Evolutionary conservation across 2,113 vertebrate species (phyloP), one percentile per base, ranked within the genome.

Genomic region (Anseranas semipalmata): DNA sequence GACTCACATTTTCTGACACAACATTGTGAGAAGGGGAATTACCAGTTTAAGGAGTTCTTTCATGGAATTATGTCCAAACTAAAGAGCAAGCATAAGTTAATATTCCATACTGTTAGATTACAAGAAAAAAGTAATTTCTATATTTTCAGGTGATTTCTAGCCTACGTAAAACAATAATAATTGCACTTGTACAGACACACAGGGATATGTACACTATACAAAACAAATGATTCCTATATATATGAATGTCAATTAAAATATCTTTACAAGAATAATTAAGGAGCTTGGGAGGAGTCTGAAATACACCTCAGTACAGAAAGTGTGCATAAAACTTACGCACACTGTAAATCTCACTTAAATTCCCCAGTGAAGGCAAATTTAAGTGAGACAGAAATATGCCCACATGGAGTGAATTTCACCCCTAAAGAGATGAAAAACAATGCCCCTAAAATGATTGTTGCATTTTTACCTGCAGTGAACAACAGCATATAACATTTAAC

Each of bases 171-270:
- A 59, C 88, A 82, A 63, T 67, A 90, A 85, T 27, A 37, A 85
- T 56, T 87, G 63, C 86, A 95, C 74, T 39, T 63, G 79, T 70
- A 77, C 86, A 90, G 82, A 84, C 37, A 95, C 39, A 95, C 10
- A 75, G 18, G 65, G 76, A 80, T 98, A 98, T 97, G 88, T 97
- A 98, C 97, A 98, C 13, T 73, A 80, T 84, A 84, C 1, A 39
- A 76, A 87, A 96, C 85, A 86, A n/a, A 67, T 35, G 7, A 88
- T 55, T 94, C 89, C 74, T 95, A 88, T 19, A 12, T 15, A 95
- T 70, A 91, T 74, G 25, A 93, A 8, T 32, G 28, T 83, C 63
- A 80, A 77, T 90, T 78, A 79, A 75, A 96, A 48, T 70, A 87
- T 20, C 63, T 77, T 96, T 89, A 97, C 80, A 94, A 96, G 91